Evolutionary conservation across 37 sponge, comb jelly and placozoan species (phyloP).

Genomic region (Cladorhizidae sp.): DNA sequence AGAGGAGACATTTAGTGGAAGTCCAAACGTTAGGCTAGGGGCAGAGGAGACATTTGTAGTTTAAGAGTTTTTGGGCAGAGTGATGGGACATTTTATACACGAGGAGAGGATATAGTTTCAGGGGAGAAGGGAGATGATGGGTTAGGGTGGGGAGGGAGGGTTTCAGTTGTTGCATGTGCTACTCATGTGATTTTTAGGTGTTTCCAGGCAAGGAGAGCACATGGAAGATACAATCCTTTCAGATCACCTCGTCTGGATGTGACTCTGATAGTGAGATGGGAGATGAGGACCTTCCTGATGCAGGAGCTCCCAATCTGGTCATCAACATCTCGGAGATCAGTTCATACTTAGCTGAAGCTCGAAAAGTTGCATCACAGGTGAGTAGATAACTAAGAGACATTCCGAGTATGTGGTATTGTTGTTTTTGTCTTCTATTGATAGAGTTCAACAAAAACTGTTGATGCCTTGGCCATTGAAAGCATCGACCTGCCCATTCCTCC

Average conservation of each 20-base stretch:
- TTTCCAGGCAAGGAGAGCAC: conserved; percentile 26
- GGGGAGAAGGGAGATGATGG: too few relatives aligned
- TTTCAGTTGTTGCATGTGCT: not conserved
- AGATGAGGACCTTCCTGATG: not conserved
- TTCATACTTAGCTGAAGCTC: not conserved
- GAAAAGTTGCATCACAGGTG: conserved; percentile 10
- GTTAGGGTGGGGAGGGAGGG: too few relatives aligned
- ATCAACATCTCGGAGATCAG: not conserved
- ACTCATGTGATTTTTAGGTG: conserved; percentile 7
- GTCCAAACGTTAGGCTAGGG: too few relatives aligned
- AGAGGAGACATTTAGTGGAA: not conserved
- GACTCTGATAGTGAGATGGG: conserved; percentile 9
- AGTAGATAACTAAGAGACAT: not conserved
- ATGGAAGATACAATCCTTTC: conserved; percentile 34
- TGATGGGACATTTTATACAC: too few relatives aligned
- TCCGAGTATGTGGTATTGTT: not conserved
- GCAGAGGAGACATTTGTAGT: not conserved
- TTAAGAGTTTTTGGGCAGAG: too few relatives aligned
- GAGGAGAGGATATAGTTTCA: too few relatives aligned
- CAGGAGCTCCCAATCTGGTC: too few relatives aligned
- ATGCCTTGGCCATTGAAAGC: not conserved
- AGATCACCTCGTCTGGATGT: not conserved
- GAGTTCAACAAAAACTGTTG: not conserved
- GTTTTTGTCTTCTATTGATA: not conserved
- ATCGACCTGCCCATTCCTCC: conserved; percentile 18